A percentile compares a stretch with the other conserved stretches of the same genome.
These are phyloP conservation scores for Sicus ferrugineus DNA, from an alignment of 2,888 invertebrate genomes.

Conservation along the genomic window DNA sequence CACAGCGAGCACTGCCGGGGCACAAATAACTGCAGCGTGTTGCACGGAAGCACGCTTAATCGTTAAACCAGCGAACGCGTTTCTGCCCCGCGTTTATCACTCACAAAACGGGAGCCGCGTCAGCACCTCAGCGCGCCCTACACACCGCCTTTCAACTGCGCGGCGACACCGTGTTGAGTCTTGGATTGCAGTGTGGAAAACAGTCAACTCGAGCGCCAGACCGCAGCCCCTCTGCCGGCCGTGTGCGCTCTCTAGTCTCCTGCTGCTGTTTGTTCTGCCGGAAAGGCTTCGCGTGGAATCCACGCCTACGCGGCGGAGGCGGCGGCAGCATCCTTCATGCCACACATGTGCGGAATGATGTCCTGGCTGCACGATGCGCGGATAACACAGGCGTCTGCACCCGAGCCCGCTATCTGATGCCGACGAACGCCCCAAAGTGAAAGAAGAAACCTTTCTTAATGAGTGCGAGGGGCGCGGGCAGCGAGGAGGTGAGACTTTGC, in stretches of 20 bases:
- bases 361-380: not conserved
- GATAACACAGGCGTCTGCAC: not conserved
- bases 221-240: not conserved
- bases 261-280: slow-evolving; percentile 5
- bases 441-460: slow-evolving; percentile 17
- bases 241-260: not conserved
- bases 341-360: slow-evolving; percentile 22
- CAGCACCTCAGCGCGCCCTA: not conserved
- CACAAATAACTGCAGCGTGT: slow-evolving; percentile 59
- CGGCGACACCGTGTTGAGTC: slow-evolving; percentile 1
- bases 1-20: slow-evolving; percentile 18
- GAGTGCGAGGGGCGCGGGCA: no score
- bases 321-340: slow-evolving; percentile 11
- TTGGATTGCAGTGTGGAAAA: slow-evolving; percentile 4
- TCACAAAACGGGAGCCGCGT: slow-evolving; percentile 43
- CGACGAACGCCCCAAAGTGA: not conserved
- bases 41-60: slow-evolving; percentile 55
- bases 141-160: not conserved
- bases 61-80: slow-evolving; percentile 55
- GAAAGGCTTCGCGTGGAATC: slow-evolving; percentile 36
- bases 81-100: slow-evolving; percentile 55
- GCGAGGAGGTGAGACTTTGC: no score
- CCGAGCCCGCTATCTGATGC: not conserved
- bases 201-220: slow-evolving; percentile 29
- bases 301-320: no score